Conservation (phyloP, 2,113 vertebrate genomes). For the Copsychus sechellarum region DNA sequence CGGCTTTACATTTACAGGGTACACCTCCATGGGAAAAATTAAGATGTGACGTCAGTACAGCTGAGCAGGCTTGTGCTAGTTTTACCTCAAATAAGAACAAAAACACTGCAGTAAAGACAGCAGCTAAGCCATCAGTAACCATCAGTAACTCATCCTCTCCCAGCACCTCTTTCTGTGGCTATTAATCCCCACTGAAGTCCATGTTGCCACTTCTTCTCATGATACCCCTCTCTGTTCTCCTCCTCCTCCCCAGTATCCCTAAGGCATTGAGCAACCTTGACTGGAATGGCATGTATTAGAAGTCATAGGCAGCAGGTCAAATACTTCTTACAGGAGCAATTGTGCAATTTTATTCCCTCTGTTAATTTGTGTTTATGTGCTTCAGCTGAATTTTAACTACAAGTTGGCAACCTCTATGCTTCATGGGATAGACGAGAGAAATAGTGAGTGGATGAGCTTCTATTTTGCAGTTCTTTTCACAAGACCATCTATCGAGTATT, state of each 20-base stretch:
- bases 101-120: not conserved
- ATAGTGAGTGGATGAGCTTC: not conserved
- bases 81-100: not conserved
- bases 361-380: not conserved
- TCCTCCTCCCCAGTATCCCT: not conserved
- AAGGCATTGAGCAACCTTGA: not conserved
- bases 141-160: not conserved
- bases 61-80: not conserved
- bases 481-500: not conserved
- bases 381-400: constrained; percentile 22
- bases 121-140: not conserved
- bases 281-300: not conserved
- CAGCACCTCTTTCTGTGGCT: not conserved
- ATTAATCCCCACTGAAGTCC: not conserved
- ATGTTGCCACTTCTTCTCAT: not conserved
- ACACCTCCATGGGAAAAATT: not conserved
- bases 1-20: not conserved
- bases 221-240: not conserved
- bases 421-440: rapidly evolving
- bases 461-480: not conserved
- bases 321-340: not conserved
- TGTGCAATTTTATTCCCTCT: not conserved
- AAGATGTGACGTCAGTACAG: not conserved
- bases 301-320: not conserved
- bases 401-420: not conserved